Conservation (phyloP, 1,140 invertebrate species). For the Rhopalosiphum maidis region DNA sequence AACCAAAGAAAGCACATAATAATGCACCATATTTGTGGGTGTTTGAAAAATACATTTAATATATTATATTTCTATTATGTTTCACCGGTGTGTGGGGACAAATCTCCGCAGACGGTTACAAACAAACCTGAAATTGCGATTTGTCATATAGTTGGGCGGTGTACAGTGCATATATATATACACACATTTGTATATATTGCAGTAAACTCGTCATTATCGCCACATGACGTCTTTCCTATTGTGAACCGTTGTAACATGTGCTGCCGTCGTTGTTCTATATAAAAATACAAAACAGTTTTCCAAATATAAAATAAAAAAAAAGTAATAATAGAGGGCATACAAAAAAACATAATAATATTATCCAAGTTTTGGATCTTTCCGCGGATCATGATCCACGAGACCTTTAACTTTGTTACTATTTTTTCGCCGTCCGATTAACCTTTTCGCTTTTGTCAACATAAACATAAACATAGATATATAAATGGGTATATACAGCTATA, state of each 20-base stretch:
- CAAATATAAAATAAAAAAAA: conserved; percentile 35
- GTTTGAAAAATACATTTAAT: conserved; percentile 34
- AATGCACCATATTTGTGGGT: conserved; percentile 44
- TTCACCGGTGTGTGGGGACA: neutral
- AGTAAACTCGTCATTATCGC: conserved; percentile 52
- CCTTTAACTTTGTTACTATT: conserved; percentile 44
- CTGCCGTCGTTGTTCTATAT: conserved; percentile 20
- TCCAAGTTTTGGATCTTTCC: conserved; percentile 50
- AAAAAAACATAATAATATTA: conserved; percentile 53
- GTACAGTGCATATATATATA: neutral
- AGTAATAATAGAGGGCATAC: conserved; percentile 39
- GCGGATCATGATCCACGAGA: neutral
- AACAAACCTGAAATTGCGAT: conserved; percentile 37
- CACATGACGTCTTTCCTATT: conserved; percentile 49
- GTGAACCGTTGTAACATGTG: conserved; percentile 47
- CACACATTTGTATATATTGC: neutral
- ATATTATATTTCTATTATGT: conserved; percentile 46
- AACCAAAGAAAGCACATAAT: neutral
- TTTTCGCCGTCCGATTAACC: conserved; percentile 48
- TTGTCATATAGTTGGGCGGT: conserved; percentile 33
- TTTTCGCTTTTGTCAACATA: conserved; percentile 46
- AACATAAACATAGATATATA: neutral
- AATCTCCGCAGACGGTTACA: conserved; percentile 36
- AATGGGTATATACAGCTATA: neutral
- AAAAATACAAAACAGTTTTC: conserved; percentile 41